A percentile compares a stretch with the other conserved stretches of the same genome.
Conservation (phyloP, 2,797 vertebrate species). For the Sphenodon punctatus region DNA sequence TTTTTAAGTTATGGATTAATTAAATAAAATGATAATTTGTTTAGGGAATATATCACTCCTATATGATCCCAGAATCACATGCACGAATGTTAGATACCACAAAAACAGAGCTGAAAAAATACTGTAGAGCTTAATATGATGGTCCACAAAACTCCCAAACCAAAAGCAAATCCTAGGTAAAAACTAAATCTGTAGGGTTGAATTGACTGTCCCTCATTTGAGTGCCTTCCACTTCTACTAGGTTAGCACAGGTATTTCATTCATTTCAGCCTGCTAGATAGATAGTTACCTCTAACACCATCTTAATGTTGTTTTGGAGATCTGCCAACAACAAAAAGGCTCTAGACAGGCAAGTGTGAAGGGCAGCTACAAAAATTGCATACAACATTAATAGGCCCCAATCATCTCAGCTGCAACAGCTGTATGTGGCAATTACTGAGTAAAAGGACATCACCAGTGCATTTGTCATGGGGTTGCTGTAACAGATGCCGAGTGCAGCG, state of each 20-base stretch:
- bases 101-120: background rate
- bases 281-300: background rate
- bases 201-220: background rate
- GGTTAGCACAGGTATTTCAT: background rate
- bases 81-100: background rate
- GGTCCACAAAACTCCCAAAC: background rate
- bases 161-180: background rate
- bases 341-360: background rate
- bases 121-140: background rate
- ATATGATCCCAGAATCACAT: background rate
- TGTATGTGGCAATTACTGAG: background rate
- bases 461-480: rapidly evolving
- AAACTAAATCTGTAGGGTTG: background rate
- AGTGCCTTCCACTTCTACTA: no score
- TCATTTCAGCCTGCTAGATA: background rate
- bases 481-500: background rate
- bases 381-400: background rate
- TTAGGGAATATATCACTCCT: no score
- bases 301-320: background rate
- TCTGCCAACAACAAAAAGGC: background rate
- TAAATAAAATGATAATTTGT: no score
- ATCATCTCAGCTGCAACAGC: background rate
- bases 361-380: background rate
- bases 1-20: no score
- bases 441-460: background rate